Evolutionary conservation across 2,797 vertebrate species (phyloP), one percentile per base, ranked within the genome.

Genomic region (Pangasius macronema): DNA sequence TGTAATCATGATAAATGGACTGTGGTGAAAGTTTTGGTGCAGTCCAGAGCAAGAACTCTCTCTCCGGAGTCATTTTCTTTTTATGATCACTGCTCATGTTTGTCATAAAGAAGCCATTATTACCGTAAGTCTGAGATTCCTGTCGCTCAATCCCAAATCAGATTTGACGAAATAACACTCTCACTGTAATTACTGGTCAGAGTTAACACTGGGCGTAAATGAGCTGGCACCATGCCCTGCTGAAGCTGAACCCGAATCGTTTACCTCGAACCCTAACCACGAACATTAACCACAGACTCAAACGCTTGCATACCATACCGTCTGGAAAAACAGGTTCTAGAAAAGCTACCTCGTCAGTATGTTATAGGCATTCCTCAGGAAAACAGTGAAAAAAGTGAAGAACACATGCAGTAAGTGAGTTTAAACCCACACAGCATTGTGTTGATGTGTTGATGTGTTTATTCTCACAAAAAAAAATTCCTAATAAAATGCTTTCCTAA

Each of bases 101-200:
- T 22, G 10, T 73, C 53, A 53, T 59, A 82, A 59, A 63, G 36
- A 46, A 82, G 57, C 57, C 55, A 46, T 82, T 33, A 33, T 16
- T 18, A 42, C 42, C 42, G 42, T 42, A 22, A 51, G 30, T 33
- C 49, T 16, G 18, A 36, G 67, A 83, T 10, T 30, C 46, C 65
- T 53, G 5, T 46, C 46, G 39, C 39, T 73, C 70, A 24, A 42
- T 39, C 68, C 72, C 5, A 33, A 76, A 57, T 67, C 13, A 68
- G 22, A 85, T 14, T 85, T 20, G 39, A 65, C 39, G n/a, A 73
- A 86, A n/a, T 49, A 77, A 53, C 76, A 53, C 73, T 79, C 55
- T 42, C 22, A 33, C 3, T 77, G 49, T 79, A 57, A 68, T 82
- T 86, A 59, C 77, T 9, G 27, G 51, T 72, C 24, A 70, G 67